These are phyloP conservation scores for Rhodinocichla rosea DNA, from an alignment of 2,113 vertebrate genomes.

Conservation along the genomic window DNA sequence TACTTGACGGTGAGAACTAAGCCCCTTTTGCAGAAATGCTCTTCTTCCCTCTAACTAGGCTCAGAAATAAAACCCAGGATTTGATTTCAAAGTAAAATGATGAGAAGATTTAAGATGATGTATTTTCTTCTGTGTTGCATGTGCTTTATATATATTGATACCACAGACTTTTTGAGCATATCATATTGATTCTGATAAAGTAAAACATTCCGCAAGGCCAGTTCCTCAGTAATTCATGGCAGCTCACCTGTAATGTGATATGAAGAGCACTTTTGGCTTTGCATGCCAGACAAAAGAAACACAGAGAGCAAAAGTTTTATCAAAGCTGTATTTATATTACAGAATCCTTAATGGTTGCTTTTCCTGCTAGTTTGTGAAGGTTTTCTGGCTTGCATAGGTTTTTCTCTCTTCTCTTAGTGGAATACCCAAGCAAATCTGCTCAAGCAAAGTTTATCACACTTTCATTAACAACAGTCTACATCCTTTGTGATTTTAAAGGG, in stretches of 20 bases:
- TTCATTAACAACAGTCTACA: neutral
- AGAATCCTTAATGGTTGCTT: neutral
- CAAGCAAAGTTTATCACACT: neutral
- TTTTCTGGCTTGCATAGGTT: neutral
- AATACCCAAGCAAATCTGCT: neutral
- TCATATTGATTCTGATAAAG: neutral
- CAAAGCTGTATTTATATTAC: neutral
- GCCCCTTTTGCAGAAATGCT: neutral
- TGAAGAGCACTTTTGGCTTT: neutral
- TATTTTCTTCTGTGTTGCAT: neutral
- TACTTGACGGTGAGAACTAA: neutral
- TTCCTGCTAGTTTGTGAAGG: neutral
- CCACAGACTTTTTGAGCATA: neutral
- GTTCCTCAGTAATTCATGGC: neutral
- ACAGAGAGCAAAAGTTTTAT: neutral
- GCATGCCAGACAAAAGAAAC: neutral
- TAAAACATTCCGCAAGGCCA: neutral
- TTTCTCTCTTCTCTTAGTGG: neutral
- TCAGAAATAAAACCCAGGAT: neutral
- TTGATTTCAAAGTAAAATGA: neutral
- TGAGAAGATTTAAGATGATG: neutral
- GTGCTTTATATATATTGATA: neutral
- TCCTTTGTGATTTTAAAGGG: neutral
- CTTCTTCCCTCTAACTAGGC: neutral
- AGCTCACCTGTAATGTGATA: neutral